Evolutionary conservation across 2,797 vertebrate genomes (phyloP).

Genomic region (Sebastes vulpes): DNA sequence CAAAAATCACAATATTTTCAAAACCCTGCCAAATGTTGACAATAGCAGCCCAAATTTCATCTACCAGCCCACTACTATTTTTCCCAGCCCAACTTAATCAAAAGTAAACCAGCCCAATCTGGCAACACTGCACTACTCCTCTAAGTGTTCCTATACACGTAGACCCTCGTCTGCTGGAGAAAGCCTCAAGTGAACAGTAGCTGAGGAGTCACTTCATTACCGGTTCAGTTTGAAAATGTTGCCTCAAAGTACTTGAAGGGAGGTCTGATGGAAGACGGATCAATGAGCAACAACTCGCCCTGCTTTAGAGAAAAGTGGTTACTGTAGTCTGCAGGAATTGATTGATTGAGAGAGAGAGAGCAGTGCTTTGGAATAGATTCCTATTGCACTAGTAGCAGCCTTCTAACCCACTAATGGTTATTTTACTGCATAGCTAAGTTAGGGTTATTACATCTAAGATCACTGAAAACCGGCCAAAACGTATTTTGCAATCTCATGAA

Average conservation of each 20-base stretch:
- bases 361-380: background rate
- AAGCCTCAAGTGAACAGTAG: background rate
- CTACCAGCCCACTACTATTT: too few relatives aligned
- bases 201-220: slow-evolving; percentile 22
- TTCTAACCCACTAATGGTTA: background rate
- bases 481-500: background rate
- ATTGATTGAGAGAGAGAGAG: background rate
- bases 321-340: background rate
- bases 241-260: background rate
- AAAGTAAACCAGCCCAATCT: too few relatives aligned
- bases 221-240: background rate
- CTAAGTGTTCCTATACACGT: background rate
- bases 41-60: too few relatives aligned
- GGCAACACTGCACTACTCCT: too few relatives aligned
- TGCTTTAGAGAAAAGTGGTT: slow-evolving; percentile 16
- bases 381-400: background rate
- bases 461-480: background rate
- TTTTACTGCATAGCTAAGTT: background rate
- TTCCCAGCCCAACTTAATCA: too few relatives aligned
- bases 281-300: slow-evolving; percentile 15
- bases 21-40: too few relatives aligned
- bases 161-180: background rate
- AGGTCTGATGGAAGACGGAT: slow-evolving; percentile 17
- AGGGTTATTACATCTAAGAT: background rate
- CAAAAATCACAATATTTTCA: too few relatives aligned